Conservation (phyloP, 2,888 invertebrate species). For the Idaea dimidiata region DNA sequence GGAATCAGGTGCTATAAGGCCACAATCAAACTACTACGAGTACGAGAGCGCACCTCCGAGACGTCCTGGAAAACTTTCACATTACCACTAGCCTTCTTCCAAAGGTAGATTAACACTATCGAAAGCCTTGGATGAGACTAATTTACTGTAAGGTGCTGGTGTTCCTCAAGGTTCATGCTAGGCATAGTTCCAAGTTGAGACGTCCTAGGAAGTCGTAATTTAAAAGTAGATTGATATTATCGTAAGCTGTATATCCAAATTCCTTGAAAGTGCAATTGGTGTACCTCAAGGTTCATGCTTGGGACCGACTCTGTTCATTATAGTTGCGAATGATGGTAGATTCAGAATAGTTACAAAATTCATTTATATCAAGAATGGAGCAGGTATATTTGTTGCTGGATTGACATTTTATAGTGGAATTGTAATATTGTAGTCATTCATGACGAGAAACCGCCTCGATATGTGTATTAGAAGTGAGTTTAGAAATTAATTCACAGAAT, state of each 20-base stretch:
- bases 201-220: too few species aligned
- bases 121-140: neutral
- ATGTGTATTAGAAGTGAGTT: neutral
- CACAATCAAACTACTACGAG: conserved; percentile 91
- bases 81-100: conserved; percentile 60
- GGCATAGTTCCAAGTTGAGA: too few species aligned
- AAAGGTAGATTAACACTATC: neutral
- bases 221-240: too few species aligned
- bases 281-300: neutral
- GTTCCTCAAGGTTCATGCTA: neutral
- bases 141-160: neutral
- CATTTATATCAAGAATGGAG: too few species aligned
- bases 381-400: neutral
- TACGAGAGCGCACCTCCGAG: conserved; percentile 87
- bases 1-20: conserved; percentile 79
- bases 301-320: neutral
- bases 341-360: neutral
- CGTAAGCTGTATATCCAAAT: too few species aligned
- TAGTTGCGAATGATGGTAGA: neutral
- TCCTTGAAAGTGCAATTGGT: neutral
- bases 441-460: neutral
- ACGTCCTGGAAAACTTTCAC: conserved; percentile 72
- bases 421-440: neutral
- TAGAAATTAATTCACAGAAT: neutral
- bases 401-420: neutral